Conservation (phyloP, 2,113 vertebrate species). For the Hyperoodon ampullatus region DNA sequence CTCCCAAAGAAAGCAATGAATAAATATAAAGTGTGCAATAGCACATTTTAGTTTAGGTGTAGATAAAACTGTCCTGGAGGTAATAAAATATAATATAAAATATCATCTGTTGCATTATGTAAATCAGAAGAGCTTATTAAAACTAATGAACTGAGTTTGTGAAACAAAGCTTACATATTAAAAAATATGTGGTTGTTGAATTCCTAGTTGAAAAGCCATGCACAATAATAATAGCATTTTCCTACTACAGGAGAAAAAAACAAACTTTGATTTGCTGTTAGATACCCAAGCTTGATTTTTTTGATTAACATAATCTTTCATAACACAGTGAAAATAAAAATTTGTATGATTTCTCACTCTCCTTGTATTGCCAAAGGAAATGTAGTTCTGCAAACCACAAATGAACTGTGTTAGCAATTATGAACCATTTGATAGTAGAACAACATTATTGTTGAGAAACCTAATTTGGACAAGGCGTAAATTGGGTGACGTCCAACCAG, state of each 20-base stretch:
- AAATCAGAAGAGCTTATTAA: slow-evolving; percentile 58
- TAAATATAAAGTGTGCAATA: not conserved
- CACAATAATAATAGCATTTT: slow-evolving; percentile 59
- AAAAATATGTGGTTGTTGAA: slow-evolving; percentile 39
- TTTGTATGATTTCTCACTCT: slow-evolving; percentile 73
- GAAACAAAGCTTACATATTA: slow-evolving; percentile 54
- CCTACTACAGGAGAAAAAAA: slow-evolving; percentile 53
- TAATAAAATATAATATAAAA: slow-evolving; percentile 55
- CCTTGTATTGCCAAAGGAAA: slow-evolving; percentile 70
- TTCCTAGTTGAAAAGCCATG: slow-evolving; percentile 51
- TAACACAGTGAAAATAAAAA: slow-evolving; percentile 74
- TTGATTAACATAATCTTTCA: slow-evolving; percentile 76
- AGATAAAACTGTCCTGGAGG: slow-evolving; percentile 15
- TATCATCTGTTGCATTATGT: slow-evolving; percentile 22
- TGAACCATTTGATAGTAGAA: slow-evolving; percentile 61
- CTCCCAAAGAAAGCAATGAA: slow-evolving; percentile 50
- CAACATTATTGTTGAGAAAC: slow-evolving; percentile 64
- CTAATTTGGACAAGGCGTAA: slow-evolving; percentile 69
- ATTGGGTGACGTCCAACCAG: slow-evolving; percentile 48
- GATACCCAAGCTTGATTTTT: slow-evolving; percentile 73
- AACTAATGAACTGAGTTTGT: slow-evolving; percentile 62
- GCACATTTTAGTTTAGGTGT: not conserved
- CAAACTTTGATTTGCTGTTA: slow-evolving; percentile 67
- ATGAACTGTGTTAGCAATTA: slow-evolving; percentile 72
- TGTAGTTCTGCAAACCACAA: slow-evolving; percentile 59